Conservation (phyloP, 2,888 invertebrate genomes). For the Phymatocera aterrima region DNA sequence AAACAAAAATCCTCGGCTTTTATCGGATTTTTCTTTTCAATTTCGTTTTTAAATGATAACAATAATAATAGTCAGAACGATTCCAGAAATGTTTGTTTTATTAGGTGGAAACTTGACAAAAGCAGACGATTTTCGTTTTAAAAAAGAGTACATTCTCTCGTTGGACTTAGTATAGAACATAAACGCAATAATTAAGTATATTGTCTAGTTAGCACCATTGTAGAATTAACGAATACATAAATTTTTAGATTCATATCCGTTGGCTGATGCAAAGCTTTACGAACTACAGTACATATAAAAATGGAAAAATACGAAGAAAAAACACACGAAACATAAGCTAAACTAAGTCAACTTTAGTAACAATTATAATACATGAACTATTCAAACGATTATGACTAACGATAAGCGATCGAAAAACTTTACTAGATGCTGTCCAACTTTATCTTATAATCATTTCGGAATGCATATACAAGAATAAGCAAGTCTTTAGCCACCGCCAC, state of each 20-base stretch:
- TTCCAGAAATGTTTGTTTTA: too few species aligned
- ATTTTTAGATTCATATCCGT: not conserved
- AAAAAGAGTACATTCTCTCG: too few species aligned
- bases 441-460: too few species aligned
- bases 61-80: too few species aligned
- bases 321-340: not conserved
- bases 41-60: too few species aligned
- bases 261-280: not conserved
- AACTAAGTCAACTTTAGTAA: not conserved
- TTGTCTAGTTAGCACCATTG: conserved; percentile 23
- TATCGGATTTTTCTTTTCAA: too few species aligned
- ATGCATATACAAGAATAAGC: not conserved
- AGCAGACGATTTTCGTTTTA: too few species aligned
- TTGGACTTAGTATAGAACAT: too few species aligned
- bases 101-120: too few species aligned
- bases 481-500: not conserved
- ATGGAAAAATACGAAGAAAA: not conserved
- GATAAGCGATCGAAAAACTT: not conserved
- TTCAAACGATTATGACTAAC: not conserved
- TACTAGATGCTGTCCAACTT: not conserved
- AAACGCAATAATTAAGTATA: not conserved
- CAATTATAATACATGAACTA: not conserved
- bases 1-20: too few species aligned
- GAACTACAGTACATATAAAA: too few species aligned
- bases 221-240: not conserved